These are phyloP conservation scores for Thomomys bottae DNA, from an alignment of 2,113 vertebrate species.

Conservation along the genomic window DNA sequence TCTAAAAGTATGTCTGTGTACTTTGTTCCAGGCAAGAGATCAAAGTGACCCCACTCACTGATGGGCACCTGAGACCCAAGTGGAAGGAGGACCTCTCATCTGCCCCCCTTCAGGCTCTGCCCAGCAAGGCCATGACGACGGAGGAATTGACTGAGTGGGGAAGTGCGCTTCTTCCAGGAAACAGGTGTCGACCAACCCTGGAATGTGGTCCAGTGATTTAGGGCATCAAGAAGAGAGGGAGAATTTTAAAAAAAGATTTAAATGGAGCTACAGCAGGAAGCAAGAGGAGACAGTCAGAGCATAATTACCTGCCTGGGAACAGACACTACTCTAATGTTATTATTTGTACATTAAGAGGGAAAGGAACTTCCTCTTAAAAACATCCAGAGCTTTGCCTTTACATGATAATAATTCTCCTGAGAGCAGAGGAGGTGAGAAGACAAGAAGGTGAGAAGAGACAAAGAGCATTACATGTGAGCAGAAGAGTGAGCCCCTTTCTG, in stretches of 20 bases:
- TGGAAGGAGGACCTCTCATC: constrained; percentile 32
- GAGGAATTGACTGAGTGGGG: constrained; percentile 10
- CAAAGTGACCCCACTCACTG: neutral
- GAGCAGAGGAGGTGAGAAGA: neutral
- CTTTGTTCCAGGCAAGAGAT: constrained; percentile 43
- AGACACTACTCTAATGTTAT: neutral
- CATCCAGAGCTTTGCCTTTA: constrained; percentile 40
- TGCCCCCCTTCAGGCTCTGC: constrained; percentile 32
- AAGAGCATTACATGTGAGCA: no score
- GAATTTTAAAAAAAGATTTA: neutral
- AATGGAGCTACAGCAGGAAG: neutral
- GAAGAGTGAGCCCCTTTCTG: neutral
- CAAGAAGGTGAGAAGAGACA: constrained; percentile 49
- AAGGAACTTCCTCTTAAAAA: constrained; percentile 57
- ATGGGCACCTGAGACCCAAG: constrained; percentile 39
- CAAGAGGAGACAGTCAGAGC: neutral
- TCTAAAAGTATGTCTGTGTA: constrained; percentile 43
- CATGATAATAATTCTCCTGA: neutral
- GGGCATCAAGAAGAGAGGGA: constrained; percentile 10
- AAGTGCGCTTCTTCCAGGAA: constrained; percentile 28
- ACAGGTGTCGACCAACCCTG: constrained; percentile 54
- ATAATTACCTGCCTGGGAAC: constrained; percentile 49
- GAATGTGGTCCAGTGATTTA: constrained; percentile 11
- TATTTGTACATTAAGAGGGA: constrained; percentile 56
- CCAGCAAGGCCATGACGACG: constrained; percentile 31